Base-by-base conservation (phyloP, 2,888 invertebrate genomes). In the Trachelus tabidus region DNA sequence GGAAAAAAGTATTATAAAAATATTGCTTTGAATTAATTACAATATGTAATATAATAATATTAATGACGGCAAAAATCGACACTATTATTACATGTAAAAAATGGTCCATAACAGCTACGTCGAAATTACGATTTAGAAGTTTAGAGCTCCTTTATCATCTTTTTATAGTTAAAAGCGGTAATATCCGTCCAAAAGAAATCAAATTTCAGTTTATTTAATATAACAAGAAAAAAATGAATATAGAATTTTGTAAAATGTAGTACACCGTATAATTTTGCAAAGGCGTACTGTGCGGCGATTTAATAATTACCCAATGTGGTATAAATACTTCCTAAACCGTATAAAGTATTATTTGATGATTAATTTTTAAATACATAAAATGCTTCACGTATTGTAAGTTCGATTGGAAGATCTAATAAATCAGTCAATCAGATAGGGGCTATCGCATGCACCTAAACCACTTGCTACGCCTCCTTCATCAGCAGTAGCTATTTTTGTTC, bases 391-490 rank as follows among this genome's bases (percentile, higher is more conserved):
- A 23, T 23, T 56, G 40, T 56, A 23, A 6, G 40, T 56, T 56
- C 40, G 15, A 56, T 56, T 56, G 40, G 40, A 15, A 56, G 40
- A 56, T 56, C 23, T 56, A 56, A 56, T 56, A 4, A 73, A 73
- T 83, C 75, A 90, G 76, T 90, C 88, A 40, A 92, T 89, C 30
- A 94, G 87, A 84, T 91, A 93, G 2, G 94, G 94, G 78, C 93
- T 93, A 86, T 95, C 94, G 11, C 94, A 91, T 15, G 92, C 93
- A 30, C 94, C 94, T 80, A 92, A 91, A 0, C 95, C 95, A 34
- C 93, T 92, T 71, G 93, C 93, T 3, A 95, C 93, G 23, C 95
- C 95, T 4, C 94, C 94, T 89, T 95, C 95, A 83, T 94, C 92
- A 31, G 92, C 92, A 11, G 89, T 92, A 84, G 86, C 90, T 73